Base-by-base conservation (phyloP, 2,888 invertebrate species). In the Gymnosoma rotundatum region DNA sequence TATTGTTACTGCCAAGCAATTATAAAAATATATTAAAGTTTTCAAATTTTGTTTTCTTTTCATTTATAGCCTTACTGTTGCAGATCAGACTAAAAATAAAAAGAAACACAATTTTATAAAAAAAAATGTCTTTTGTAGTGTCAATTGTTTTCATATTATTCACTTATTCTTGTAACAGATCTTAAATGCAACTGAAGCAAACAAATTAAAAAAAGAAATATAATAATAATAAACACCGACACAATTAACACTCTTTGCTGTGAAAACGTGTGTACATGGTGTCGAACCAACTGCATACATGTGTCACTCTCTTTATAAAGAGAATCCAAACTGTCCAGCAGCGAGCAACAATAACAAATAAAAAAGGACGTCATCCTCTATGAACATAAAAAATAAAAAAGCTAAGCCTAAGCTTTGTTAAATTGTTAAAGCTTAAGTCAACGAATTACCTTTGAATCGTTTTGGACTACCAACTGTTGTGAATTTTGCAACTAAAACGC, bases 261-360 rank as follows among this genome's bases (percentile, higher is more conserved):
- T 82, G 78, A 83, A 79, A 82, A 78, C 84, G 74, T 76, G 86
- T 87, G 86, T 87, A 87, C 85, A 89, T 86, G 89, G 89, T 91
- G 91, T 92, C 91, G 91, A 90, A 91, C 89, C 89, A 88, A 89
- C 88, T 90, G 91, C 90, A 92, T 92, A 92, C 92, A 92, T 91
- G 89, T 92, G 92, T 92, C 92, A 92, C 87, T 89, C 91, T 83
- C 75, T 72, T 79, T 63, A 63, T 67, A 72, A 72, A 74, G 78
- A 74, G 60, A 67, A 70, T 70, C 64, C 36, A 79, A 50, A 54
- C 45, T 25, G 52, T 7, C n/a, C 32, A 58, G 45, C 5, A 63
- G n/a, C 36, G 18, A 56, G 56, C 38, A 60, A 50, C 70, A 70
- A 69, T 20, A 52, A 42, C 52, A 69, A 61, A 67, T 32, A 36